These are phyloP conservation scores for Agrilus mali DNA, from an alignment of 2,888 invertebrate genomes.

Conservation along the genomic window DNA sequence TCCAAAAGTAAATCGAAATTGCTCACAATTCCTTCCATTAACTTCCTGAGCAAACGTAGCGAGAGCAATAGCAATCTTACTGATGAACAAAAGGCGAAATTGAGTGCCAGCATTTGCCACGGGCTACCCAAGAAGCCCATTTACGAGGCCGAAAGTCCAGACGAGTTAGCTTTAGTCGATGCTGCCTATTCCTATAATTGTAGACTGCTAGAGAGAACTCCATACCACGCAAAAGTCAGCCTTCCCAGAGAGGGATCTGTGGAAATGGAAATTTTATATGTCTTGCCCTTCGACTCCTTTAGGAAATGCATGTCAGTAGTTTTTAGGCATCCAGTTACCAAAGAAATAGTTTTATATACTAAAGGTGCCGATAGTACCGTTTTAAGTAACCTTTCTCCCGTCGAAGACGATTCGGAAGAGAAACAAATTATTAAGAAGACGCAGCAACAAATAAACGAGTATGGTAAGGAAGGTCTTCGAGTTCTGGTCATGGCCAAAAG, in stretches of 20 bases:
- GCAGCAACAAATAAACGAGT: conserved; percentile 63
- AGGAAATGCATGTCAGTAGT: conserved; percentile 97
- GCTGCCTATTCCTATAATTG: conserved; percentile 84
- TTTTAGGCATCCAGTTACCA: conserved; percentile 53
- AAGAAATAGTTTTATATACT: conserved; percentile 67
- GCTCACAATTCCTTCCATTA: conserved; percentile 34
- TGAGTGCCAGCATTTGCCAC: conserved; percentile 15
- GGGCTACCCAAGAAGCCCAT: conserved; percentile 49
- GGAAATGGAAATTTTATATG: conserved; percentile 27
- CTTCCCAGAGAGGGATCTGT: conserved; percentile 40
- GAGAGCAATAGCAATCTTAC: conserved; percentile 25
- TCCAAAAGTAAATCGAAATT: conserved; percentile 25
- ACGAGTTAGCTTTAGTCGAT: conserved; percentile 88
- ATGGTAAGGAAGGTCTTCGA: conserved; percentile 77
- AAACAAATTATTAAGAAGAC: conserved; percentile 38
- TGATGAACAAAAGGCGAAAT: conserved; percentile 31
- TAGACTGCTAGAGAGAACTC: conserved; percentile 64
- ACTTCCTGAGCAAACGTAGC: conserved; percentile 21
- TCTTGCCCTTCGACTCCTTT: conserved; percentile 81
- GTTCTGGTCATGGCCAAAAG: conserved; percentile 85
- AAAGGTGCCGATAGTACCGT: conserved; percentile 74
- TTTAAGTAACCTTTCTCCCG: conserved; percentile 50
- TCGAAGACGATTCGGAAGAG: conserved; percentile 51
- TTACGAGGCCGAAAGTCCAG: conserved; percentile 95
- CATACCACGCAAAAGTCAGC: conserved; percentile 63